Conservation (phyloP, 1,140 invertebrate species). For the Tachypleus tridentatus region DNA sequence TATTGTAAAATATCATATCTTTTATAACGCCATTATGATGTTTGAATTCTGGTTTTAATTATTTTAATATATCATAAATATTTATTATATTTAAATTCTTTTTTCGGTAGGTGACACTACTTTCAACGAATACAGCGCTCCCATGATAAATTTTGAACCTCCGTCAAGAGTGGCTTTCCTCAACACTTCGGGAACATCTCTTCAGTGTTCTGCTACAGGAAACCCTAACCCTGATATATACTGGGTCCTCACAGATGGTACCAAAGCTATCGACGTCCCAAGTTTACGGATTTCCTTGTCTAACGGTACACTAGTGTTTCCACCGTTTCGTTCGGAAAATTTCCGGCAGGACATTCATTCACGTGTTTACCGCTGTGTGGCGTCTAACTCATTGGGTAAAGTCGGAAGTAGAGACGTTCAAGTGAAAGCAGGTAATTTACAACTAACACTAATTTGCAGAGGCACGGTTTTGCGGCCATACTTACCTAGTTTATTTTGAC, state of each 20-base stretch:
- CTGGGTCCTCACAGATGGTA: conserved; percentile 48
- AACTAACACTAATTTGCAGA: too few relatives aligned
- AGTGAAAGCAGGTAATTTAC: conserved; percentile 67
- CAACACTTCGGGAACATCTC: conserved; percentile 80
- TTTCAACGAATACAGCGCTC: conserved; percentile 40
- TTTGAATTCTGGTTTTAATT: too few relatives aligned
- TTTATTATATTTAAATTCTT: background rate
- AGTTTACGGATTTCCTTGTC: conserved; percentile 3
- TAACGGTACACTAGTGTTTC: conserved; percentile 81
- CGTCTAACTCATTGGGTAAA: conserved; percentile 71
- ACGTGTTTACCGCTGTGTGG: conserved; percentile 81
- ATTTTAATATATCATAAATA: background rate
- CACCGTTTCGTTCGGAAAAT: conserved; percentile 80
- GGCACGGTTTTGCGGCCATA: too few relatives aligned
- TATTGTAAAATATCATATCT: too few relatives aligned
- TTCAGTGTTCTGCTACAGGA: conserved; percentile 81
- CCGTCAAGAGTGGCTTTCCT: conserved; percentile 82
- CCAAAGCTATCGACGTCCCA: conserved; percentile 16
- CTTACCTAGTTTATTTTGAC: too few relatives aligned
- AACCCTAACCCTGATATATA: conserved; percentile 80
- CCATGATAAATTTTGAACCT: conserved; percentile 81
- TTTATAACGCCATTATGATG: too few relatives aligned
- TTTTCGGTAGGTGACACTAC: background rate
- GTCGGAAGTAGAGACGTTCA: conserved; percentile 84
- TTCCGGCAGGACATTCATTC: conserved; percentile 86